A percentile compares a stretch with the other conserved stretches of the same genome.
Evolutionary conservation across 2,888 invertebrate species (phyloP).

Genomic region (Xiphydria camelus): DNA sequence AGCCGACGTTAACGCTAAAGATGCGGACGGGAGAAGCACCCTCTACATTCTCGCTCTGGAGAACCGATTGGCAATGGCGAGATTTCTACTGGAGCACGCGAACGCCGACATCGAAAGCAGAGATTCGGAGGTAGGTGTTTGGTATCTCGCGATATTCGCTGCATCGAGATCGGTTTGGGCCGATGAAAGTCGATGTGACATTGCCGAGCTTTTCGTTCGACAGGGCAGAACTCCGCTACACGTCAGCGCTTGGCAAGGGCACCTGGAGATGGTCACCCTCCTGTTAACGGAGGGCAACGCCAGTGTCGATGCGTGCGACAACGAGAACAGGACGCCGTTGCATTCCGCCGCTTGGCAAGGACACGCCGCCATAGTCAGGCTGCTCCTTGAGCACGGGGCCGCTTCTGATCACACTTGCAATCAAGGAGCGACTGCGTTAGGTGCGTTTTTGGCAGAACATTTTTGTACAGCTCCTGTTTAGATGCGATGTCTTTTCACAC

Average conservation of each 20-base stretch:
- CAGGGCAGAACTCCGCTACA: slow-evolving; percentile 87
- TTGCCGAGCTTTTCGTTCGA: neutral
- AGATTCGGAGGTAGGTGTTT: slow-evolving; percentile 73
- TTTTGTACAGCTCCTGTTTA: too few relatives aligned
- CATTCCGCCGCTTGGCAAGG: slow-evolving; percentile 98
- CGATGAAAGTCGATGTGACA: too few relatives aligned
- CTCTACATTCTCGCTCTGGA: slow-evolving; percentile 89
- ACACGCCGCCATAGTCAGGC: slow-evolving; percentile 79
- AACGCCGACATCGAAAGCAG: slow-evolving; percentile 82
- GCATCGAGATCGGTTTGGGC: neutral
- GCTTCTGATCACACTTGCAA: slow-evolving; percentile 88
- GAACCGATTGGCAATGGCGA: slow-evolving; percentile 82
- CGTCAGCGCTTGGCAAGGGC: slow-evolving; percentile 93
- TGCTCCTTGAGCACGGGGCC: slow-evolving; percentile 80
- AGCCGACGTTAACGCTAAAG: slow-evolving; percentile 85
- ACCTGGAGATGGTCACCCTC: slow-evolving; percentile 87
- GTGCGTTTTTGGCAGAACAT: slow-evolving; percentile 56
- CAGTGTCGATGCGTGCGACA: slow-evolving; percentile 84
- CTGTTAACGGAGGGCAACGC: slow-evolving; percentile 82
- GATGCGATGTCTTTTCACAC: too few relatives aligned
- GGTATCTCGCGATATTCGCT: neutral
- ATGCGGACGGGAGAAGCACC: slow-evolving; percentile 90
- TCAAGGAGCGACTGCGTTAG: slow-evolving; percentile 92
- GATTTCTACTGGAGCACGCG: slow-evolving; percentile 76
- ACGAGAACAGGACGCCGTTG: slow-evolving; percentile 84